Conservation (phyloP, 2,113 vertebrate genomes). For the Sminthopsis crassicaudata region DNA sequence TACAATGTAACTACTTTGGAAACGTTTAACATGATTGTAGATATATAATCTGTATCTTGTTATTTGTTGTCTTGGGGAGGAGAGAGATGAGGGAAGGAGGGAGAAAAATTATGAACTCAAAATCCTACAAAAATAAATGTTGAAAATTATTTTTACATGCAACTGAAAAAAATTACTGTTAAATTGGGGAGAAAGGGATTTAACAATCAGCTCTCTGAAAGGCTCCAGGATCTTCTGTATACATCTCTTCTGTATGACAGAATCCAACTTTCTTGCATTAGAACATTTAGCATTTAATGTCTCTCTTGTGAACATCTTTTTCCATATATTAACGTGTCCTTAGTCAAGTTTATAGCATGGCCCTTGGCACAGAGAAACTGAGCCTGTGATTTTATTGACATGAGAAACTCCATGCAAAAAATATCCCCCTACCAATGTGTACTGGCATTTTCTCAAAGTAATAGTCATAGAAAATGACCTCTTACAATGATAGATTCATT, state of each 20-base stretch:
- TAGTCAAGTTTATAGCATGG: not conserved
- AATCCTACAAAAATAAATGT: too few relatives aligned
- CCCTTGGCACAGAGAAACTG: not conserved
- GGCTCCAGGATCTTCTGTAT: too few relatives aligned
- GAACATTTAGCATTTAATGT: not conserved
- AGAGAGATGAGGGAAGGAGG: too few relatives aligned
- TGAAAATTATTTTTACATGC: too few relatives aligned
- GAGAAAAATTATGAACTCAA: too few relatives aligned
- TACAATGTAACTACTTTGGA: too few relatives aligned
- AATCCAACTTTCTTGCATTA: not conserved
- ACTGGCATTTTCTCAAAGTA: not conserved
- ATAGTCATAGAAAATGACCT: not conserved
- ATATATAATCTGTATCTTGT: too few relatives aligned
- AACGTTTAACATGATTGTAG: too few relatives aligned
- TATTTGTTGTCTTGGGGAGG: too few relatives aligned
- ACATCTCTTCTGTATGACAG: not conserved
- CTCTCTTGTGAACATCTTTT: not conserved
- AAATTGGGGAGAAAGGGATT: not conserved
- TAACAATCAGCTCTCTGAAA: not conserved
- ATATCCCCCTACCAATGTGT: not conserved
- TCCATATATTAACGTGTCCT: not conserved
- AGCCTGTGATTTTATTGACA: not conserved
- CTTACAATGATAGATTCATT: not conserved
- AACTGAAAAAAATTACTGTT: too few relatives aligned
- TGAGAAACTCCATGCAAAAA: not conserved